Evolutionary conservation across 2,888 invertebrate species (phyloP).

Genomic region (Druceiella hillmani): DNA sequence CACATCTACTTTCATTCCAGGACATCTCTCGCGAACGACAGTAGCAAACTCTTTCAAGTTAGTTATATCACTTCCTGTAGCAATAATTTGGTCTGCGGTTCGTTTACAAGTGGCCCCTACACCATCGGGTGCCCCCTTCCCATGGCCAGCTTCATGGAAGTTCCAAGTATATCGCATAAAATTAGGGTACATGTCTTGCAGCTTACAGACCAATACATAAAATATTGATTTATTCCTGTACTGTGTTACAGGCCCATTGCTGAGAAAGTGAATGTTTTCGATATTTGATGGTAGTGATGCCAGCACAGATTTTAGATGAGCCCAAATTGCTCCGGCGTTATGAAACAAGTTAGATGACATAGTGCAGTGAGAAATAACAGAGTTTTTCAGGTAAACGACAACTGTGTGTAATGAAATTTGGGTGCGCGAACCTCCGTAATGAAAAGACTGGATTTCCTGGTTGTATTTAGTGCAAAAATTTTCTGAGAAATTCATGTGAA

Average conservation of each 20-base stretch:
- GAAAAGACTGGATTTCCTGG: too few species aligned
- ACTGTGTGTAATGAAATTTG: conserved; percentile 32
- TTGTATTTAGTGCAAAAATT: too few species aligned
- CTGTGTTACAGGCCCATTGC: conserved; percentile 30
- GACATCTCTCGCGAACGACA: conserved; percentile 21
- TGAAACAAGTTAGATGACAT: conserved; percentile 27
- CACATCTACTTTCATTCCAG: conserved; percentile 19
- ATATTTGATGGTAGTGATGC: conserved; percentile 21
- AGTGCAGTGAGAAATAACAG: conserved; percentile 24
- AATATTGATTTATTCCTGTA: conserved; percentile 30
- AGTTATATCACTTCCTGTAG: conserved; percentile 27
- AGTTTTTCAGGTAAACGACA: conserved; percentile 27
- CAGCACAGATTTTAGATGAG: conserved; percentile 26
- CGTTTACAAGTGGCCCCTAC: conserved; percentile 29
- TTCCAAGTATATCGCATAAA: conserved; percentile 26
- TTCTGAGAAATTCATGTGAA: too few species aligned
- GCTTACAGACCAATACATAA: conserved; percentile 25
- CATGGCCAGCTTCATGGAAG: conserved; percentile 28
- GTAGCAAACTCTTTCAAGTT: conserved; percentile 22
- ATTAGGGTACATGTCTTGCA: conserved; percentile 24
- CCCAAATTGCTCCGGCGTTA: conserved; percentile 26
- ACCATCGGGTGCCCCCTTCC: conserved; percentile 30
- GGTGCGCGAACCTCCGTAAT: too few species aligned
- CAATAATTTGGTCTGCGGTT: conserved; percentile 29
- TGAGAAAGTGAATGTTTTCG: conserved; percentile 28